Evolutionary conservation across 2,888 invertebrate genomes (phyloP), one percentile per base, ranked within the genome.

Genomic region (Callyntrura sp.): DNA sequence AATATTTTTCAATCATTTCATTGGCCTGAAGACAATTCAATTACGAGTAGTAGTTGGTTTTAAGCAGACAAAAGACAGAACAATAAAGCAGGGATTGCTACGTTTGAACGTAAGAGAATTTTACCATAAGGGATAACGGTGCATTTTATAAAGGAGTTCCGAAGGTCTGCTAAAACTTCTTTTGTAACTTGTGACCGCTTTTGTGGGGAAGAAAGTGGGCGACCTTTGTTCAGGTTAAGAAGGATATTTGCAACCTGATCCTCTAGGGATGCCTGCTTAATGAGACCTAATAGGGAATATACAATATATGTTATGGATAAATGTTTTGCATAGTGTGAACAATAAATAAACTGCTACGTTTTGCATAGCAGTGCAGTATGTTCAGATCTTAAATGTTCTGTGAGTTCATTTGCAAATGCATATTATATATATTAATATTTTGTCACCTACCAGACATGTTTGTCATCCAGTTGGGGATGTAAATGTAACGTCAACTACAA

Each of bases 101-200:
- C 20, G 23, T 23, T 20, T n/a, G n/a, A n/a, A n/a, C n/a, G n/a
- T 23, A 60, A 8, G 17, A n/a, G 6, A 43, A 9, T 28, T 11
- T 79, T 79, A 79, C 82, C 87, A 14, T 89, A 89, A n/a, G 88
- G 62, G 8, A 89, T 20, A 14, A 84, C 78, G 0, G 88, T 89
- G 57, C 88, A 89, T 23, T 89, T 89, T 17, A 89, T 57, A 51
- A 89, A 89, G 0, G 88, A 89, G 48, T 8, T 68, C 14, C 25
- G 17, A 3, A 89, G 55, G 25, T 89, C 88, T 6, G 88, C 6
- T 14, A 28, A 4, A 35, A 89, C 68, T 68, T 84, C 78, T 0
- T 89, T 17, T 0, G 45, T 43, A 55, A 89, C 84, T 57, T 83
- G 62, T 1, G 25, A 20, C 0, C 88, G 84, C 20, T 17, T 51